Evolutionary conservation across 2,888 invertebrate species (phyloP).

Genomic region (Amiota minor): DNA sequence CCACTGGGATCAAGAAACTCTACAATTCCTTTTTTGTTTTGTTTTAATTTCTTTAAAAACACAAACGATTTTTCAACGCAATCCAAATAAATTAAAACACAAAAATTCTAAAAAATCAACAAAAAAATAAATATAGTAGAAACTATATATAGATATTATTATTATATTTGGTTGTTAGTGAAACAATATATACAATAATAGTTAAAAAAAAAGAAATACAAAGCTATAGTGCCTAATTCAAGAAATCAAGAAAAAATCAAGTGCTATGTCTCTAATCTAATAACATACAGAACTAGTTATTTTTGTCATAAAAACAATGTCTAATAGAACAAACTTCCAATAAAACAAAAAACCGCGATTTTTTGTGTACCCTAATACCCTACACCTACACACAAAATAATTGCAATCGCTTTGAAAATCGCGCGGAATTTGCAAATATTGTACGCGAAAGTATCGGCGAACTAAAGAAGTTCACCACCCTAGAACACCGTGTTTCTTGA

Average conservation of each 20-base stretch:
- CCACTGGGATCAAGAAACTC: conserved; percentile 88
- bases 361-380: conserved; percentile 29
- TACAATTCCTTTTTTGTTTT: conserved; percentile 91
- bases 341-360: conserved; percentile 47
- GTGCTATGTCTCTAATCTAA: conserved; percentile 44
- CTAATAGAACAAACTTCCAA: not conserved
- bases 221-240: conserved; percentile 21
- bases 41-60: conserved; percentile 78
- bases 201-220: conserved; percentile 30
- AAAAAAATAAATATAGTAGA: conserved; percentile 11
- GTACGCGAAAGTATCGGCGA: conserved; percentile 48
- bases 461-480: conserved; percentile 36
- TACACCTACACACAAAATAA: conserved; percentile 22
- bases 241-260: conserved; percentile 39
- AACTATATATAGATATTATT: too few relatives aligned
- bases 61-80: conserved; percentile 36
- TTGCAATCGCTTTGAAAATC: conserved; percentile 28
- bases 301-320: conserved; percentile 44
- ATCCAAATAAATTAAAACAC: conserved; percentile 26
- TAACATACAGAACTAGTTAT: conserved; percentile 39
- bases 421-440: conserved; percentile 53
- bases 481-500: conserved; percentile 46
- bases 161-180: too few relatives aligned
- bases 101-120: not conserved
- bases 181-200: conserved; percentile 16